Percentiles rank a stretch among this genome's conserved stretches.
These are phyloP conservation scores for Nycticorax nycticorax DNA, from an alignment of 2,113 vertebrate species.

Conservation along the genomic window DNA sequence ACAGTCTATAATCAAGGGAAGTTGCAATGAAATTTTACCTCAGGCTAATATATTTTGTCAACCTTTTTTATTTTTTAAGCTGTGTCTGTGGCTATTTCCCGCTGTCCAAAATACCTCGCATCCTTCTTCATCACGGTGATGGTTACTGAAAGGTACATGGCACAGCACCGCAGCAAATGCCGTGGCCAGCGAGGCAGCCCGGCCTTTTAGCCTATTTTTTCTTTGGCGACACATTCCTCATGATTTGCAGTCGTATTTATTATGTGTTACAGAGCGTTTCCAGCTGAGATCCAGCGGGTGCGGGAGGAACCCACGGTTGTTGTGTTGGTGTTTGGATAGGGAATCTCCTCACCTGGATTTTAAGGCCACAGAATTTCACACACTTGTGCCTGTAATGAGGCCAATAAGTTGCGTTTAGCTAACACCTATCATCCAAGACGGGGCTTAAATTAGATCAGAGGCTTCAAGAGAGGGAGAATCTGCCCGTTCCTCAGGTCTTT, in stretches of 20 bases:
- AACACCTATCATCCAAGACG: accelerated
- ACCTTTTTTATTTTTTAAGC: neutral
- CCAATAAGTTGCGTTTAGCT: neutral
- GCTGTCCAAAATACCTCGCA: constrained; percentile 17
- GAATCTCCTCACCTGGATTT: neutral
- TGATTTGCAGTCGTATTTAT: neutral
- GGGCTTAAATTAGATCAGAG: neutral
- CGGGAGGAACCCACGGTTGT: neutral
- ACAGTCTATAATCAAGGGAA: constrained; percentile 18
- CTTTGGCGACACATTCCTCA: neutral
- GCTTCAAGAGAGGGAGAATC: neutral
- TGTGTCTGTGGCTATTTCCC: neutral
- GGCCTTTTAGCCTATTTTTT: neutral
- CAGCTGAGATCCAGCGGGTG: neutral
- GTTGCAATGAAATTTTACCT: constrained; percentile 55
- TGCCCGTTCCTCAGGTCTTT: neutral
- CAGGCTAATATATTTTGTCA: constrained; percentile 55
- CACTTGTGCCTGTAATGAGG: neutral
- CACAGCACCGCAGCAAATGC: neutral
- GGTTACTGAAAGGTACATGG: neutral
- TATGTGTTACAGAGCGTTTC: accelerated
- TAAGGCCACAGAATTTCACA: neutral
- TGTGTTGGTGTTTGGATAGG: neutral
- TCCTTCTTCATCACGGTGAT: neutral
- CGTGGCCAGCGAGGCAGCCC: neutral